Conservation (phyloP, 2,888 invertebrate genomes). For the Elmis aenea region DNA sequence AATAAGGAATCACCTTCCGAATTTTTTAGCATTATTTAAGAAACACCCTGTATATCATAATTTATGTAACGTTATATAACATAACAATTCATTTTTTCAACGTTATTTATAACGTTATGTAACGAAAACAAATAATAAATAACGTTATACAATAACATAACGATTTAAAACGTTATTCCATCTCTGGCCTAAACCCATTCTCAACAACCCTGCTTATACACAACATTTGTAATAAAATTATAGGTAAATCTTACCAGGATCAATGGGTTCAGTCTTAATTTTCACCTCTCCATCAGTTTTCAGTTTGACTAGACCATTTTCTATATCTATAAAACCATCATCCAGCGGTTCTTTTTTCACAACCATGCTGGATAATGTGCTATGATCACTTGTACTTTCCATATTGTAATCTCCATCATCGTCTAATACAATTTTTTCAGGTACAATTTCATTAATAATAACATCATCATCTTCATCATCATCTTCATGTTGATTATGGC, state of each 20-base stretch:
- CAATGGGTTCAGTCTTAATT: constrained; percentile 68
- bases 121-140: too few relatives aligned
- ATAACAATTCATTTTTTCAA: too few relatives aligned
- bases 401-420: constrained; percentile 51
- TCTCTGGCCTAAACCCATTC: too few relatives aligned
- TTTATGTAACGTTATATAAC: too few relatives aligned
- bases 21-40: too few relatives aligned
- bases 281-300: constrained; percentile 55
- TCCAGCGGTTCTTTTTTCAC: constrained; percentile 60
- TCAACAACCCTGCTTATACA: too few relatives aligned
- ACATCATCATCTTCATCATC: constrained; percentile 65
- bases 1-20: too few relatives aligned
- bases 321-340: constrained; percentile 45
- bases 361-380: constrained; percentile 24
- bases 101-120: too few relatives aligned
- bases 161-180: too few relatives aligned
- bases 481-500: constrained; percentile 29
- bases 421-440: constrained; percentile 60
- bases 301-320: constrained; percentile 48
- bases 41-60: too few relatives aligned
- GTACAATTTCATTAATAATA: constrained; percentile 62
- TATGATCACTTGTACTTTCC: constrained; percentile 28
- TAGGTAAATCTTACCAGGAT: constrained; percentile 52
- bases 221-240: not conserved
- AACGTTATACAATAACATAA: too few relatives aligned